Evolutionary conservation across 2,113 vertebrate genomes (phyloP).

Genomic region (Microtus oregoni): DNA sequence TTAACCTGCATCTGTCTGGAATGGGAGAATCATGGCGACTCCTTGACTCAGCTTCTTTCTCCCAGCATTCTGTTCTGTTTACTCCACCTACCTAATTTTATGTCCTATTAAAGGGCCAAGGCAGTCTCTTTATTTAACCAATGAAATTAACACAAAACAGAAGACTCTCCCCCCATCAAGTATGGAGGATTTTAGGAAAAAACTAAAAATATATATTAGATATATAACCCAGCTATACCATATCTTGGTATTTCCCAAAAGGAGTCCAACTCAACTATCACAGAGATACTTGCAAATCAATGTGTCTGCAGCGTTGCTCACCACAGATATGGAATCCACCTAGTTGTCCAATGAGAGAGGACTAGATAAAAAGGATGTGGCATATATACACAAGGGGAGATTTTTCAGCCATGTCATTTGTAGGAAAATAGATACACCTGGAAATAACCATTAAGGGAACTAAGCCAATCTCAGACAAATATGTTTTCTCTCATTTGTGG

Average conservation of each 20-base stretch:
- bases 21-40: too few species aligned
- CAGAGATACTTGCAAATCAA: background rate
- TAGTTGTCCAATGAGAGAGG: background rate
- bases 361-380: background rate
- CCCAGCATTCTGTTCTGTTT: too few species aligned
- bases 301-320: background rate
- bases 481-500: too few species aligned
- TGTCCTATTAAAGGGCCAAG: too few species aligned
- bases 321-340: background rate
- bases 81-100: too few species aligned
- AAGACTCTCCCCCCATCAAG: too few species aligned
- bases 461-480: background rate
- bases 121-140: too few species aligned
- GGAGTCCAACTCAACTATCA: background rate
- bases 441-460: background rate
- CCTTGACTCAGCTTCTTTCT: too few species aligned
- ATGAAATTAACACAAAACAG: too few species aligned
- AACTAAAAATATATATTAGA: background rate
- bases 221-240: background rate
- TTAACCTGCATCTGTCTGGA: too few species aligned
- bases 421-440: background rate
- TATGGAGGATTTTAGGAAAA: background rate
- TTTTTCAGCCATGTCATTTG: background rate
- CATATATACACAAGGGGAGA: background rate
- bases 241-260: background rate